Conservation (phyloP, 1,140 invertebrate species). For the Temnothorax curvispinosus region DNA sequence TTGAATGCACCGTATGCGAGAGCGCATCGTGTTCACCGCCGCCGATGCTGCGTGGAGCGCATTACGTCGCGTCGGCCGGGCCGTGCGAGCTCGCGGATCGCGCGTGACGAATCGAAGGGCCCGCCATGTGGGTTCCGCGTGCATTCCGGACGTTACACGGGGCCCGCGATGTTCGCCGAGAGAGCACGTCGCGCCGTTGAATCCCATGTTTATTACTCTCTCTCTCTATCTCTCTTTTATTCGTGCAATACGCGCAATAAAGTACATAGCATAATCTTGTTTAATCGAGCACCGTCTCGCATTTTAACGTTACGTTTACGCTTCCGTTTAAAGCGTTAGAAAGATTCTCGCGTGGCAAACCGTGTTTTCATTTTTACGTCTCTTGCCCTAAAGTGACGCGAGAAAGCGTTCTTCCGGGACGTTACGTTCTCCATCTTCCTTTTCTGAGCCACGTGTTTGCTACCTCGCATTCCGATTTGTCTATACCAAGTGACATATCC, state of each 20-base stretch:
- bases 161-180: neutral
- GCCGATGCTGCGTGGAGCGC: neutral
- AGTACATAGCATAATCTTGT: neutral
- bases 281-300: neutral
- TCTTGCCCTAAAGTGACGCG: neutral
- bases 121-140: conserved; percentile 10
- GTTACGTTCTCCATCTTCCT: neutral
- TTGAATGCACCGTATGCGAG: conserved; percentile 72
- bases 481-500: neutral
- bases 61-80: conserved; percentile 35
- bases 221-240: neutral
- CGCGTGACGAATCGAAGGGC: conserved; percentile 44
- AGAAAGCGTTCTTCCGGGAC: neutral
- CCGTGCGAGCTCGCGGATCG: conserved; percentile 47
- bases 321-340: neutral
- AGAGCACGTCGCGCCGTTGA: neutral
- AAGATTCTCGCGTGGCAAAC: neutral
- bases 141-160: conserved; percentile 24
- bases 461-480: neutral
- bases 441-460: neutral
- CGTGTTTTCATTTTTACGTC: neutral
- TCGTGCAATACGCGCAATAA: neutral
- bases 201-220: neutral
- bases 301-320: neutral
- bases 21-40: conserved; percentile 29